Evolutionary conservation across 1,140 invertebrate genomes (phyloP).

Genomic region (Stenopsyche tienmushanensis): DNA sequence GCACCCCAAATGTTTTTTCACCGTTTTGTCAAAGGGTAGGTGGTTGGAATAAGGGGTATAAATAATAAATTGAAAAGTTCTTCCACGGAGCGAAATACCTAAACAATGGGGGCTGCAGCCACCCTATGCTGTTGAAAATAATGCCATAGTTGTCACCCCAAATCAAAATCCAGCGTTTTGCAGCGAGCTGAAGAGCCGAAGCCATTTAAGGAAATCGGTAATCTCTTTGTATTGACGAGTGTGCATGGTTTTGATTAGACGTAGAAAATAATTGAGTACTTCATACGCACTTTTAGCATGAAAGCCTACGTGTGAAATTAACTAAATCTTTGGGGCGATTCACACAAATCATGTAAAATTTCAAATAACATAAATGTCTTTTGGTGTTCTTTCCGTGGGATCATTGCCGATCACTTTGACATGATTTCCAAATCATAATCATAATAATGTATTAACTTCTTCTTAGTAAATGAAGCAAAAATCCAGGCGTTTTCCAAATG

Average conservation of each 20-base stretch:
- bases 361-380: no score
- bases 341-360: no score
- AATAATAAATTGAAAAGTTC: slow-evolving; percentile 42
- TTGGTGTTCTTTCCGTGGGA: no score
- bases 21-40: slow-evolving; percentile 37
- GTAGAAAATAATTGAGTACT: neutral
- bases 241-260: slow-evolving; percentile 8
- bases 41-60: slow-evolving; percentile 38
- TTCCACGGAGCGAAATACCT: slow-evolving; percentile 31
- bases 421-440: no score
- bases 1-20: slow-evolving; percentile 32
- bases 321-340: no score
- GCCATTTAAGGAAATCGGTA: slow-evolving; percentile 19
- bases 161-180: slow-evolving; percentile 30
- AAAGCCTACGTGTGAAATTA: no score
- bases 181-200: slow-evolving; percentile 4
- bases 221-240: slow-evolving; percentile 15
- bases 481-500: no score
- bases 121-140: slow-evolving; percentile 32
- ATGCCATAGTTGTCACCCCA: slow-evolving; percentile 39
- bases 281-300: neutral
- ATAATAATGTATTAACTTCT: no score
- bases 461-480: no score
- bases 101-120: slow-evolving; percentile 35
- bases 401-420: no score